phyloP scores from a whole-genome alignment of 2,797 vertebrate species.

The Anisognathus igniventris region DNA sequence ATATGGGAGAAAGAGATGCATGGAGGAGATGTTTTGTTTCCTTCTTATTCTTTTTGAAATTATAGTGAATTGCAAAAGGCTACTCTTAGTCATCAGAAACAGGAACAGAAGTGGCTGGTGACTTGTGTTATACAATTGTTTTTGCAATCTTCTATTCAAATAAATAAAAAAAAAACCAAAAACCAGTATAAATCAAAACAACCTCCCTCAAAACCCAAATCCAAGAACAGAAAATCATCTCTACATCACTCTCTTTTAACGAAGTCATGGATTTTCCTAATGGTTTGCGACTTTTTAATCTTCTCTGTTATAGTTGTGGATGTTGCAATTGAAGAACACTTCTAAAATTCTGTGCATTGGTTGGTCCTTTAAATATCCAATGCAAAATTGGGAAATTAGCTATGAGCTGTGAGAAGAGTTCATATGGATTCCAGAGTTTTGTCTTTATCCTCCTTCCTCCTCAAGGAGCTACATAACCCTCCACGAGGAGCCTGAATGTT shows the following conservation, averaged over 20 bases:
- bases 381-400: neutral
- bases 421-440: neutral
- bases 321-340: neutral
- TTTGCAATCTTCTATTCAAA: neutral
- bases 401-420: neutral
- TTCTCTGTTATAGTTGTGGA: neutral
- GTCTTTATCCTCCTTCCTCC: neutral
- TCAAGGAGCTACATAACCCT: neutral
- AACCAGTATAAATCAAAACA: neutral
- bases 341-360: neutral
- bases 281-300: neutral
- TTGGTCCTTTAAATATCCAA: neutral
- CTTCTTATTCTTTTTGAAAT: neutral
- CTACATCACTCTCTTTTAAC: neutral
- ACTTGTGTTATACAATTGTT: neutral
- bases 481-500: neutral
- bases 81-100: neutral
- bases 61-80: neutral
- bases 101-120: neutral
- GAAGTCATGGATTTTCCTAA: neutral
- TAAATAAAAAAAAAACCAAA: neutral
- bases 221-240: neutral
- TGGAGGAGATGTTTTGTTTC: neutral
- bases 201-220: neutral
- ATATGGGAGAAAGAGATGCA: neutral